Evolutionary conservation across 2,888 invertebrate species (phyloP).

Genomic region (Ochropacha duplaris): DNA sequence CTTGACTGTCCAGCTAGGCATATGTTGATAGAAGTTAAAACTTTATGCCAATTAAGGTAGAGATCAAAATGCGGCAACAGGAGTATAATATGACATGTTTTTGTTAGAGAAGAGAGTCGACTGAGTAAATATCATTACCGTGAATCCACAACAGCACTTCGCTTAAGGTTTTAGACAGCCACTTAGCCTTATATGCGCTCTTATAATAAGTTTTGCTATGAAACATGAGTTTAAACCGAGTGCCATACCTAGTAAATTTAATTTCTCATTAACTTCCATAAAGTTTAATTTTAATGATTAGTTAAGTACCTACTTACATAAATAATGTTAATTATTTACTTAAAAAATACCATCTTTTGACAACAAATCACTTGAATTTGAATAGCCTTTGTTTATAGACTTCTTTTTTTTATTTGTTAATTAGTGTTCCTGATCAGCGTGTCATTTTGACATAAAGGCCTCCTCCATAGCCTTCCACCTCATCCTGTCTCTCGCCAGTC

Average conservation of each 20-base stretch:
- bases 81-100: slow-evolving; percentile 34
- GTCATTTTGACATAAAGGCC: too few relatives aligned
- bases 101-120: slow-evolving; percentile 21
- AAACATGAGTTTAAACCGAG: not conserved
- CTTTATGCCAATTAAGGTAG: not conserved
- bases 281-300: too few relatives aligned
- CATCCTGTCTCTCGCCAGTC: too few relatives aligned
- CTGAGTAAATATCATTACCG: slow-evolving; percentile 73
- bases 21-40: slow-evolving; percentile 11
- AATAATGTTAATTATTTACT: too few relatives aligned
- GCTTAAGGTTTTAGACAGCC: slow-evolving; percentile 57
- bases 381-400: too few relatives aligned
- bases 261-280: slow-evolving; percentile 5
- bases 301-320: too few relatives aligned
- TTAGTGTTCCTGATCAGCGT: too few relatives aligned
- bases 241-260: not conserved
- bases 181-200: slow-evolving; percentile 45
- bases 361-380: too few relatives aligned
- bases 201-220: not conserved
- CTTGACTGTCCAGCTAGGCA: slow-evolving; percentile 32
- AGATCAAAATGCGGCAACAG: slow-evolving; percentile 15
- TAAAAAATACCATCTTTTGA: too few relatives aligned
- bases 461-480: too few relatives aligned
- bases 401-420: too few relatives aligned
- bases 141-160: slow-evolving; percentile 64